Base-by-base conservation (phyloP, 2,113 vertebrate species). In the Cavia porcellus region DNA sequence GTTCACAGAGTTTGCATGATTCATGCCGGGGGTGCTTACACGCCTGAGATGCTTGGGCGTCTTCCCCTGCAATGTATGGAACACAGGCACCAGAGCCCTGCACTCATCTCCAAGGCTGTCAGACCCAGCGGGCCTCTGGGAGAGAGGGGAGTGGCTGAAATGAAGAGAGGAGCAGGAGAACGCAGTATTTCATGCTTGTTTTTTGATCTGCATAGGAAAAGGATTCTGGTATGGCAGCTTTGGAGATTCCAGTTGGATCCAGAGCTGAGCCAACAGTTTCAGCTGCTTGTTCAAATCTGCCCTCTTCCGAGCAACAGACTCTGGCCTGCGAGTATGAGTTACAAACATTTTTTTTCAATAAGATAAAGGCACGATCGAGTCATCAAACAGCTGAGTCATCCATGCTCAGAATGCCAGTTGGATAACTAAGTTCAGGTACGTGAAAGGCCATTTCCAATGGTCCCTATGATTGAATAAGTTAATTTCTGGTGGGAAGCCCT, bases 1-100 rank as follows among this genome's bases (percentile, higher is more conserved):
- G 95, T 98, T 99, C 97, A 96, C 89, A 95, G 92, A 95, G 94
- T 95, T 86, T 89, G 80, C 84, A 90, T 97, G 98, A 98, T 96
- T 98, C 96, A 98, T 75, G 77, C 92, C 28, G 74, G 97, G 95
- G 7, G 82, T 75, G 57, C 92, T 86, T 1, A 0, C 84, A 66
- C 1, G 89, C 93, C 95, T 72, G 93, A 86, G 93, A 70, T 35
- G 89, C 95, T 77, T 0, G 74, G 19, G 83, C 25, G 59, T 47
- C 89, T 79, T 97, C 83, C 7, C 92, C 38, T 0, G n/a, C n/a
- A 13, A 28, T 5, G 15, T 52, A 42, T 47, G n/a, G 47, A 19
- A 17, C 68, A 35, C 28, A 64, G 80, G 64, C 77, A n/a, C 24
- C 35, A 45, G 32, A 57, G 70, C 90, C 38, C n/a, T 2, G 52